These are phyloP conservation scores for Rhipidura dahli DNA, from an alignment of 2,113 vertebrate species.

Conservation along the genomic window DNA sequence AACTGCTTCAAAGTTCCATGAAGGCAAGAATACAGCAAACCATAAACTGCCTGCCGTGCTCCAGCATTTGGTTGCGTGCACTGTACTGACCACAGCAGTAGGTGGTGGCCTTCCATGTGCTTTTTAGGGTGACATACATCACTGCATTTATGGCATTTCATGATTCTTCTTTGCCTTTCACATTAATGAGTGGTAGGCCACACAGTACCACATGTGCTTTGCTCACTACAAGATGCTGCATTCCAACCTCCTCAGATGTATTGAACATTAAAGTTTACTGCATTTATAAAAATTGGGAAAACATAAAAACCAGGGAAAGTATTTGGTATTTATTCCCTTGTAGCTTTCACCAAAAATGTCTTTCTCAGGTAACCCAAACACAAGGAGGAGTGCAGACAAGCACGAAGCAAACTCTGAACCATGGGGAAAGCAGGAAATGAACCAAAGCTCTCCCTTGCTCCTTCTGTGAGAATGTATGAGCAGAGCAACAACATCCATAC, in stretches of 20 bases:
- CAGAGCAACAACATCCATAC: neutral
- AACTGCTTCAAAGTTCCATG: neutral
- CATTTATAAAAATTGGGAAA: neutral
- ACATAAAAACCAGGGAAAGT: neutral
- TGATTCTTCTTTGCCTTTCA: neutral
- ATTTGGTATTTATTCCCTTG: neutral
- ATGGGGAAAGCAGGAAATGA: neutral
- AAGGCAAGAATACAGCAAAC: neutral
- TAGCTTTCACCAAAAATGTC: neutral
- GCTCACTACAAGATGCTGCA: slow-evolving; percentile 6
- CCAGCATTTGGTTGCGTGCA: neutral
- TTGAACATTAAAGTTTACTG: neutral
- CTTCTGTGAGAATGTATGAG: neutral
- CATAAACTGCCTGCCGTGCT: neutral
- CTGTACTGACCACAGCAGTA: neutral
- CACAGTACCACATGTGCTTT: slow-evolving; percentile 8
- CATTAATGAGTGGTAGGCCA: slow-evolving; percentile 21
- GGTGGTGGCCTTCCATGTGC: neutral
- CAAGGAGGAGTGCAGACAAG: neutral
- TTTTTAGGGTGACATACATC: neutral
- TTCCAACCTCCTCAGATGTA: neutral
- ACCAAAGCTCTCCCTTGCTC: neutral
- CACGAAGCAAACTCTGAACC: neutral
- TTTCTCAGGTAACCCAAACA: neutral
- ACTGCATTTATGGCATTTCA: neutral